Base-by-base conservation (phyloP, 2,888 invertebrate genomes). In the Meta bourneti region DNA sequence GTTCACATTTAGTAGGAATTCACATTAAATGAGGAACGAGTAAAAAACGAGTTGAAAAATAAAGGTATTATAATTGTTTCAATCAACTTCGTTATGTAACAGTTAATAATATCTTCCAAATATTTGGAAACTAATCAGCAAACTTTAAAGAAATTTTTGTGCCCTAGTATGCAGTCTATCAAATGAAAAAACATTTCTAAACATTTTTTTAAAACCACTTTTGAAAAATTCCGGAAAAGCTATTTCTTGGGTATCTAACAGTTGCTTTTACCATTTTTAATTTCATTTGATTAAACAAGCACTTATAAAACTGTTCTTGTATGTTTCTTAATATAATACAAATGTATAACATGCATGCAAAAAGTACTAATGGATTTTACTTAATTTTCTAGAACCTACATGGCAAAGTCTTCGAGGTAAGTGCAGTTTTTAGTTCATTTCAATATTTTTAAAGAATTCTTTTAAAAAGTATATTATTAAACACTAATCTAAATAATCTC, bases 381-480 rank as follows among this genome's bases (percentile, higher is more conserved):
- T 72, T 34, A 80, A 71, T 13, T 71, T 88, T 92, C 19, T 20
- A 92, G 92, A 92, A 69, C 92, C 92, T 13, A 92, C 92, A 20
- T 92, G 92, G 92, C 85, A 88, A 19, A 83, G 85, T n/a, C 70
- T 92, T 5, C 84, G 92, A 84, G 92, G 92, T 92, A 81, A 92
- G 89, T 72, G 16, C 74, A 72, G 6, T 34, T 19, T 74, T 34
- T 7, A 34, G 6, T 9, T 34, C 11, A 34, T 34, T 9, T 6
- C 5, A 74, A 19, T 19, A 20, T 19, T 11, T n/a, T 19, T 34
- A 34, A 19, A 34, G 11, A 34, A 7, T 74, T 5, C 6, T 1
- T 19, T 19, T 19, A 7, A 34, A 74, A 7, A 11, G 7, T 6
- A 34, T n/a, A 34, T 0, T 74, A 19, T 11, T 34, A 74, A 11